Base-by-base conservation (phyloP, 2,113 vertebrate genomes). In the Gopherus flavomarginatus region DNA sequence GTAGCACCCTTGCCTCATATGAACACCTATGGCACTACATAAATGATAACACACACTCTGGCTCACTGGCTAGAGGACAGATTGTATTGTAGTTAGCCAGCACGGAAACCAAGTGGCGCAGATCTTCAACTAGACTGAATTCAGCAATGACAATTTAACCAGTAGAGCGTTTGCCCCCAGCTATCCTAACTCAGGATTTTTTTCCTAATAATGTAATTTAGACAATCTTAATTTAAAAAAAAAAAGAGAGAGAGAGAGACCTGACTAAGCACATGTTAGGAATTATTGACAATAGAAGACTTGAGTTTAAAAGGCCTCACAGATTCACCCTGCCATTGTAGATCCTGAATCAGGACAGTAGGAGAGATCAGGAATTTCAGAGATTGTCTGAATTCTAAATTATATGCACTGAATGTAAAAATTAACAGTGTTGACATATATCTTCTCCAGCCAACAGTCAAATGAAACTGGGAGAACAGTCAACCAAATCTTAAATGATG, bases 61-160 rank as follows among this genome's bases (percentile, higher is more conserved):
- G 8, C 27, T 44, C 21, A 59, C 26, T 88, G 35, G 59, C 59
- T 62, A 35, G 29, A 31, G 27, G 59, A 62, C 59, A 62, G 59
- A 62, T 13, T 31, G 14, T 16, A 1, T 50, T 1, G 0, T 5
- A 1, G 0, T 47, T 81, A 82, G 0, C 26, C 78, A 35, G 44
- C 42, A 8, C 0, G 0, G 81, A 49, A 57, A 81, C 13, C 0
- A 0, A 62, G 29, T 0, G 2, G 22, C 72, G 6, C 72, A 77
- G 56, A 13, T 44, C 59, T 4, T 5, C 50, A 78, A 27, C 59
- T 0, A 35, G 79, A 9, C 14, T 0, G 0, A 53, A 62, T 62
- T 35, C 29, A 62, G 13, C 59, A 62, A 35, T 42, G n/a, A 19
- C n/a, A 72, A 9, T 72, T 72, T 72, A 72, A 42, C 69, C n/a